phyloP scores from a whole-genome alignment of 2,797 vertebrate species.

The Sebastes paucispinis region DNA sequence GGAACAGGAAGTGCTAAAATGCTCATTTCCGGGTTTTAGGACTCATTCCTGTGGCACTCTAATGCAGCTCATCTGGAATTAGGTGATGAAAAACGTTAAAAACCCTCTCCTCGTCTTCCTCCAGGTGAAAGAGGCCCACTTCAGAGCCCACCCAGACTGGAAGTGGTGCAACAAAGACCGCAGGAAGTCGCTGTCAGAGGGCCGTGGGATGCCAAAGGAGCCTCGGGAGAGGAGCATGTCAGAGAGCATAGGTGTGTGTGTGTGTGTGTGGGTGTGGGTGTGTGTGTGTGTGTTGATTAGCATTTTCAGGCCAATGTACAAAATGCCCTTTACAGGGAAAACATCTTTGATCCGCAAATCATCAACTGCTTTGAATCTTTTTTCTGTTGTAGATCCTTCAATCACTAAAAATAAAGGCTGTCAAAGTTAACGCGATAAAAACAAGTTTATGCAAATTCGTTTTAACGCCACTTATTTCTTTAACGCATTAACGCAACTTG shows the following conservation, averaged over 20 bases:
- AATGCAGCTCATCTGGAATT: not conserved
- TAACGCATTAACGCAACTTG: no score
- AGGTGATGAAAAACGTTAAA: not conserved
- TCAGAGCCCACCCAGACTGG: conserved; percentile 94
- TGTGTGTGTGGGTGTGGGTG: conserved; percentile 19
- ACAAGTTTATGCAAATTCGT: no score
- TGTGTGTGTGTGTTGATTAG: not conserved
- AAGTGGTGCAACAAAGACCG: conserved; percentile 97
- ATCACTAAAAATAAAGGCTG: not conserved
- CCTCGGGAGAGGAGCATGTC: conserved; percentile 90
- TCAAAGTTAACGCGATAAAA: no score
- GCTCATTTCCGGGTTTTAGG: no score
- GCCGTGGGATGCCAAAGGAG: conserved; percentile 87
- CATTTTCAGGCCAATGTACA: not conserved
- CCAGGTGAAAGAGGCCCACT: conserved; percentile 94
- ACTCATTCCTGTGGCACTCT: no score
- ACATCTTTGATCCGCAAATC: not conserved
- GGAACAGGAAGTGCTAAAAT: no score
- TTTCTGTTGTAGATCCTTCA: not conserved
- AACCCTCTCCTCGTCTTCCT: not conserved
- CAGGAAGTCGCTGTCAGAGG: conserved; percentile 90
- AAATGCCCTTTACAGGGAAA: not conserved
- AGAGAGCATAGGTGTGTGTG: conserved; percentile 83
- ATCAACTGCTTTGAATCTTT: not conserved
- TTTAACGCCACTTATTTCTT: no score